Base-by-base conservation (phyloP, 2,888 invertebrate species). In the Cephus runcator region DNA sequence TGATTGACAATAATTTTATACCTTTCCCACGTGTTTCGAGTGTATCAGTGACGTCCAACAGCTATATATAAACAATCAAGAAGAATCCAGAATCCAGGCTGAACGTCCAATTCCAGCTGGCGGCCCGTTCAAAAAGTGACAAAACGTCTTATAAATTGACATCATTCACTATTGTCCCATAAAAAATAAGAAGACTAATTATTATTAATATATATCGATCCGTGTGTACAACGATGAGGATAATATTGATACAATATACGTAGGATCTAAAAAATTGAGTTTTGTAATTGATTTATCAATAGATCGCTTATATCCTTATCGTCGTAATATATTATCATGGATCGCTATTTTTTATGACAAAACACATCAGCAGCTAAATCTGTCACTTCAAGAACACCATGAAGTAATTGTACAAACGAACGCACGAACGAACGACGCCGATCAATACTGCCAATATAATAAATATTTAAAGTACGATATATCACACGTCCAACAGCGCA, bases 21-120 rank as follows among this genome's bases (percentile, higher is more conserved):
- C 93, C 92, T 93, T 93, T 93, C 92, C 93, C 93, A 92, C 86
- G 85, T 85, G 84, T 87, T 80, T 85, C 82, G 82, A 85, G 83
- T 80, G 81, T 82, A 80, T 23, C 77, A 83, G 80, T 85, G 80
- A 84, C 82, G 79, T 79, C 81, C 83, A 56, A 56, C 56, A 56
- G 56, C 56, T 56, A 56, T 56, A 56, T 56, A 56, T 56, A 56
- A 77, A 77, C 77, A 77, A 75, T 75, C 71, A 77, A 75, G 75
- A 68, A 77, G 75, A 77, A 77, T 77, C 69, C 74, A 75, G 69
- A 75, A 77, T 75, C 75, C 75, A 77, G 71, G 34, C 33, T 69
- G 75, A 56, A 56, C 56, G 56, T 56, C 56, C 56, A 69, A 36
- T 75, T 75, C 77, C 74, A 75, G 71, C 56, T 75, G 36, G 74